Base-by-base conservation (phyloP, 1,140 invertebrate genomes). In the Cotesia typhae region DNA sequence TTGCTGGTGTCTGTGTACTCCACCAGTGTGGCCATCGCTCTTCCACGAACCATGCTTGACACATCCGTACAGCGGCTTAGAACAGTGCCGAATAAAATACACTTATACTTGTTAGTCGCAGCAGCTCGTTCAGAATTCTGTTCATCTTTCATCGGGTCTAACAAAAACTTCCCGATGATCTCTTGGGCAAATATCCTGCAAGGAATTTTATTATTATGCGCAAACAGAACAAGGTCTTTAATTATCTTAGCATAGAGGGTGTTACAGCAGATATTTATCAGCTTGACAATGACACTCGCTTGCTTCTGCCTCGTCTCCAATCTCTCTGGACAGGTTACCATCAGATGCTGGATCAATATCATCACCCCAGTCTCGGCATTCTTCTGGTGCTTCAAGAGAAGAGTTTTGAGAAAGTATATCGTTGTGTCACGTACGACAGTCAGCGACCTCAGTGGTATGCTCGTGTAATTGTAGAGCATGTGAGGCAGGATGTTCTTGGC, bases 261-360 rank as follows among this genome's bases (percentile, higher is more conserved):
- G 60, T 77, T 76, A 3, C 83, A 79, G 36, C 89, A 84, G 35
- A 87, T 75, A 67, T 80, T 79, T 12, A 90, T 75, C 3, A 92
- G 79, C 67, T 83, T 87, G 5, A 89, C 77, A 9, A 92, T 76
- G 10, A 88, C 76, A 60, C 82, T 72, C 7, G 90, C 87, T 38
- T 89, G 88, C 75, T 88, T 90, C 41, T 84, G 83, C 70, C 91
- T 80, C 36, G 87, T 87, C 63, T 92, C 91, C 1, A 88, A 75
- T 74, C 87, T 85, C 60, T 92, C 91, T 12, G 89, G 88, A 68
- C 89, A 88, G 55, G 87, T 87, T 0, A 87, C 69, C 80, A 91
- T 90, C 12, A 92, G 65, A 14, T 90, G 87, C 67, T 92, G 90
- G 14, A 92, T 78, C 3, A 92, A 76, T 68, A 85, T 88, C 67